These are phyloP conservation scores for Chrysomallon squamiferum DNA, from an alignment of 1,140 invertebrate genomes.

Conservation along the genomic window DNA sequence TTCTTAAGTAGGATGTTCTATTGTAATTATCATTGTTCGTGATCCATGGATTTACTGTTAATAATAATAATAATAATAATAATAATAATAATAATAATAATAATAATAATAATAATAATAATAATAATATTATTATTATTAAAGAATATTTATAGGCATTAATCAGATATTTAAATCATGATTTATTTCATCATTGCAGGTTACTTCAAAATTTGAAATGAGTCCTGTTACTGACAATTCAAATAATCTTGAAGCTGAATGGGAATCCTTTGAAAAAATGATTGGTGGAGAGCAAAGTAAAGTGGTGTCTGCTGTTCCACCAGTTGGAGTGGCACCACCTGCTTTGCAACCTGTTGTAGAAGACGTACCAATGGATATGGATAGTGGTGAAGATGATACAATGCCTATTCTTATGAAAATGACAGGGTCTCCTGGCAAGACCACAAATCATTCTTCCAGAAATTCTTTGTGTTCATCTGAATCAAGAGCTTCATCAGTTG, in stretches of 20 bases:
- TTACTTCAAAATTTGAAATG: not conserved
- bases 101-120: too few relatives aligned
- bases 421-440: not conserved
- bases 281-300: not conserved
- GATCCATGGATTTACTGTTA: too few relatives aligned
- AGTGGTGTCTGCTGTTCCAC: not conserved
- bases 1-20: too few relatives aligned
- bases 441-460: not conserved
- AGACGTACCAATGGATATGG: too few relatives aligned
- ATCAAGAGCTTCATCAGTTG: not conserved
- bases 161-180: too few relatives aligned
- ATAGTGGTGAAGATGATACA: not conserved
- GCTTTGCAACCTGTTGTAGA: not conserved
- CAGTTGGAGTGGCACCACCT: not conserved
- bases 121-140: too few relatives aligned
- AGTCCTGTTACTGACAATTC: too few relatives aligned
- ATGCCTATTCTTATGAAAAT: conserved; percentile 2
- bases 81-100: too few relatives aligned
- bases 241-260: not conserved
- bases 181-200: too few relatives aligned
- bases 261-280: conserved; percentile 8
- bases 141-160: too few relatives aligned
- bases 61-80: too few relatives aligned
- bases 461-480: not conserved
- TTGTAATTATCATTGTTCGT: too few relatives aligned